These are phyloP conservation scores for Heteropelma amictum DNA, from an alignment of 2,888 invertebrate species.

Conservation along the genomic window DNA sequence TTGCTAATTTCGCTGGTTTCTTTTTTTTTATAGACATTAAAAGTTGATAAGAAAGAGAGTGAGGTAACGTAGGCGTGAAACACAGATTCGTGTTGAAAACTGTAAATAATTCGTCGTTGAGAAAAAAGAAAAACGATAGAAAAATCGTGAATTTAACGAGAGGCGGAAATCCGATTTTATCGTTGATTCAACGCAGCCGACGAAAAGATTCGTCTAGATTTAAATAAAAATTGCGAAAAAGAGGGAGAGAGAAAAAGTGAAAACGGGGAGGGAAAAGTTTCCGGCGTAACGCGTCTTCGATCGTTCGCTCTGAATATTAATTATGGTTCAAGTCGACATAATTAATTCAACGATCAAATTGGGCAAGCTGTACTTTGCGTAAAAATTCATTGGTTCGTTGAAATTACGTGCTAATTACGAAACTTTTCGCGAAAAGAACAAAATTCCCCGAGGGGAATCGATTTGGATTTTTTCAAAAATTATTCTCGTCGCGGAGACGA, in stretches of 20 bases:
- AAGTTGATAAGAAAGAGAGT: not conserved
- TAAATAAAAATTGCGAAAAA: not conserved
- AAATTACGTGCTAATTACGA: slow-evolving; percentile 68
- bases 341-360: slow-evolving; percentile 60
- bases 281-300: not conserved
- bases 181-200: too few species aligned
- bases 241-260: not conserved
- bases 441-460: too few species aligned
- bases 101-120: slow-evolving; percentile 42
- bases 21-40: not conserved
- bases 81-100: slow-evolving; percentile 11
- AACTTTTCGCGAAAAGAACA: slow-evolving; percentile 61
- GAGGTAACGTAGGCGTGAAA: not conserved
- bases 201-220: not conserved
- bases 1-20: too few species aligned
- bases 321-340: slow-evolving; percentile 14
- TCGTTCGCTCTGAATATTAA: too few species aligned
- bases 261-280: not conserved
- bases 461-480: too few species aligned
- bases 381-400: slow-evolving; percentile 91
- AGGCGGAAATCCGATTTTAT: too few species aligned
- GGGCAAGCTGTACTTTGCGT: slow-evolving; percentile 96
- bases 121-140: not conserved
- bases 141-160: not conserved
- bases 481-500: too few species aligned